Evolutionary conservation across 2,888 invertebrate species (phyloP).

Genomic region (Epirrhoe tristata): DNA sequence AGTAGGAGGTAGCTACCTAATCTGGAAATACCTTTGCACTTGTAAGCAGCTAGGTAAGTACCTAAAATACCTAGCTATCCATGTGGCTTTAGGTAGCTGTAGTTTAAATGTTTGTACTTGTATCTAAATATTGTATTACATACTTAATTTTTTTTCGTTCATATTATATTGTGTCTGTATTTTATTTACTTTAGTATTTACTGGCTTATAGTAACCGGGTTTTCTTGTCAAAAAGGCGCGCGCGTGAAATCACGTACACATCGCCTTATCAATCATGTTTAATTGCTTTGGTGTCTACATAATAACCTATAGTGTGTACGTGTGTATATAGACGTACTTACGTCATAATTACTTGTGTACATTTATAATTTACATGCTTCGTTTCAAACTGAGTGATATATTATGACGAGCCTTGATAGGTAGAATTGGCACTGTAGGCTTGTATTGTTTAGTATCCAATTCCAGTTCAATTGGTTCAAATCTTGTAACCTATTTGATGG

Average conservation of each 20-base stretch:
- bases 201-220: conserved; percentile 6
- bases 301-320: conserved; percentile 21
- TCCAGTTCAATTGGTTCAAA: conserved; percentile 14
- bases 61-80: no score
- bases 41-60: no score
- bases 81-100: no score
- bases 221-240: conserved; percentile 26
- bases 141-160: no score
- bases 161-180: no score
- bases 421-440: conserved; percentile 9
- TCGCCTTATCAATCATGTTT: conserved; percentile 64
- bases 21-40: no score
- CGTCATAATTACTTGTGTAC: conserved; percentile 33
- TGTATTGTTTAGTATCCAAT: conserved; percentile 14
- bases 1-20: no score
- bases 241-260: conserved; percentile 71
- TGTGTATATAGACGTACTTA: no score
- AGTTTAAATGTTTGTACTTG: no score
- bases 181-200: neutral
- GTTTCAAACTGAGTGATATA: neutral
- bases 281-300: conserved; percentile 48
- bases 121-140: no score
- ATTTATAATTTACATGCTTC: conserved; percentile 17
- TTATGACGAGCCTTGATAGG: conserved; percentile 1
- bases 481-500: neutral